Conservation (phyloP, 2,113 vertebrate genomes). For the Naja naja region DNA sequence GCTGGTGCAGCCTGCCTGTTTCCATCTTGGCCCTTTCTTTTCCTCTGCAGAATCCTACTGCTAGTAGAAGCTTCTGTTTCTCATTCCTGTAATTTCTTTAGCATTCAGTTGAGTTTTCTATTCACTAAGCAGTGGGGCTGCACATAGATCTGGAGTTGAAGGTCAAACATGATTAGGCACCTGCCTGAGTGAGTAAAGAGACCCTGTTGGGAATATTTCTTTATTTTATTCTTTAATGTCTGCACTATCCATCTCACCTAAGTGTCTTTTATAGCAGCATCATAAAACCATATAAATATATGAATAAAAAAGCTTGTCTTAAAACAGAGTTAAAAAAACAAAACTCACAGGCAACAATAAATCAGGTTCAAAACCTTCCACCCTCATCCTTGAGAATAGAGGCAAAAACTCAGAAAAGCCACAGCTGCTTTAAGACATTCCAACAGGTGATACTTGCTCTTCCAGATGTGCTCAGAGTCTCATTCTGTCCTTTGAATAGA, state of each 20-base stretch:
- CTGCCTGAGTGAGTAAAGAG: neutral
- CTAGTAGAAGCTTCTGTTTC: neutral
- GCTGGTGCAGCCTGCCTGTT: neutral
- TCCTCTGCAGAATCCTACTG: neutral
- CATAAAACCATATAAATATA: neutral
- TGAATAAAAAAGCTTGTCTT: neutral
- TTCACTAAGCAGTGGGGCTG: neutral
- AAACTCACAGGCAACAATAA: neutral
- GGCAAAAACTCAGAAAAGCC: neutral
- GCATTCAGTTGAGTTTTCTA: neutral
- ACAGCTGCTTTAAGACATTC: neutral
- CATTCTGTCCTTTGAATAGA: neutral
- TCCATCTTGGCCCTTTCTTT: neutral
- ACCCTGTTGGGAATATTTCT: neutral
- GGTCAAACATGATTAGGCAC: neutral
- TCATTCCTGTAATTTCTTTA: neutral
- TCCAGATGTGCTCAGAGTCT: neutral
- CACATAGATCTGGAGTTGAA: neutral
- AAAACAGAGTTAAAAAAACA: neutral
- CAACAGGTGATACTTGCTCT: neutral
- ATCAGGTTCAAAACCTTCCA: neutral
- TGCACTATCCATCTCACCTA: neutral
- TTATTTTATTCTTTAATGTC: neutral
- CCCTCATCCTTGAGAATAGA: neutral
- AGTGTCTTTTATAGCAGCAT: neutral